phyloP scores from a whole-genome alignment of 2,888 invertebrate species.

The Brachylomia viminalis region DNA sequence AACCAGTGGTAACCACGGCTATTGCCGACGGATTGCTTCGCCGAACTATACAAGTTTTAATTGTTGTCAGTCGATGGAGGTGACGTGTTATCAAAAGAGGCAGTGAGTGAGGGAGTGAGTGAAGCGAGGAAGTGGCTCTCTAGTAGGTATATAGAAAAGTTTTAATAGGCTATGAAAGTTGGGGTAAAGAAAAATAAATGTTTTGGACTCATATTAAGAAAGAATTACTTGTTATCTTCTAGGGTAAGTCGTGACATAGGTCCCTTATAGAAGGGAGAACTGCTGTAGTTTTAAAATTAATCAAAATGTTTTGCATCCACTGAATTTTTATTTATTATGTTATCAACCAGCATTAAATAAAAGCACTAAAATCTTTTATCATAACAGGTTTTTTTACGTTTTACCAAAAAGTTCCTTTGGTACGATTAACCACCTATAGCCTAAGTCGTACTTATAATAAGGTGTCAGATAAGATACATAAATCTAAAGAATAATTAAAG shows the following conservation, averaged over 20 bases:
- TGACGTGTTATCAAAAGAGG: neutral
- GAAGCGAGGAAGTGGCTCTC: neutral
- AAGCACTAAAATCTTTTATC: neutral
- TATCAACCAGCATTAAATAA: neutral
- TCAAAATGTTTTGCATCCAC: neutral
- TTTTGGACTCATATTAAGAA: neutral
- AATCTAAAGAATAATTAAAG: too few species aligned
- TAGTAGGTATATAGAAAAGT: neutral
- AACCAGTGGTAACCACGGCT: conserved; percentile 7
- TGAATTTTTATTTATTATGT: neutral
- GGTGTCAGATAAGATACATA: too few species aligned
- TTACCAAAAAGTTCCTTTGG: neutral
- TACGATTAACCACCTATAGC: neutral
- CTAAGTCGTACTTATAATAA: too few species aligned
- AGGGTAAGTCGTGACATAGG: too few species aligned
- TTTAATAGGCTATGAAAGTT: neutral
- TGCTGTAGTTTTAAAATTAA: neutral
- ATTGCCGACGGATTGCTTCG: neutral
- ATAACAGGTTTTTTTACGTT: neutral
- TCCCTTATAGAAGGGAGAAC: too few species aligned
- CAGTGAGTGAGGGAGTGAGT: too few species aligned
- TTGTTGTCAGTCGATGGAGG: neutral
- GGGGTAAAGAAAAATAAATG: neutral
- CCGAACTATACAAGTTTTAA: conserved; percentile 1
- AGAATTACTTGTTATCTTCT: too few species aligned